Evolutionary conservation across 2,888 invertebrate species (phyloP).

Genomic region (Calameuta idolon): DNA sequence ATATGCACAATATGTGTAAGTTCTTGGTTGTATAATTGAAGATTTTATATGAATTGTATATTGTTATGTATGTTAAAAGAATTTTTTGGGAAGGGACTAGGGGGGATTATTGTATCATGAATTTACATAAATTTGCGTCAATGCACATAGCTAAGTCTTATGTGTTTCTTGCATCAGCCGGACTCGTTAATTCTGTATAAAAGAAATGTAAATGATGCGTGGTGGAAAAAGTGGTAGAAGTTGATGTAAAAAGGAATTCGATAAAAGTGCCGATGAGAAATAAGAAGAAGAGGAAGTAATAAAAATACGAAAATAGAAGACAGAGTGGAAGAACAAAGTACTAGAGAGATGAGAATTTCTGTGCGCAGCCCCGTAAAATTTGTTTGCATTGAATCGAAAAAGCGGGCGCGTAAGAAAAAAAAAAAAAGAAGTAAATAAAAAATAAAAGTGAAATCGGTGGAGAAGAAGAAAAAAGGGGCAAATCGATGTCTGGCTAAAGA

Average conservation of each 20-base stretch:
- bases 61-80: no score
- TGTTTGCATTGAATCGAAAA: slow-evolving; percentile 58
- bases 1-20: no score
- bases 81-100: no score
- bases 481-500: slow-evolving; percentile 32
- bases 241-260: slow-evolving; percentile 25
- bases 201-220: no score
- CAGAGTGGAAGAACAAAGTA: slow-evolving; percentile 12
- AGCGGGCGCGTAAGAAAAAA: slow-evolving; percentile 24
- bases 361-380: slow-evolving; percentile 56
- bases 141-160: no score
- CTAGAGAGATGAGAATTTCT: slow-evolving; percentile 32
- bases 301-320: slow-evolving; percentile 21
- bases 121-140: no score
- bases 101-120: no score
- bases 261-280: background rate
- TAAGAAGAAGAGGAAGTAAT: slow-evolving; percentile 12
- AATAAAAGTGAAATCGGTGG: slow-evolving; percentile 33
- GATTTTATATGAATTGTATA: no score
- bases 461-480: slow-evolving; percentile 32
- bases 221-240: slow-evolving; percentile 17
- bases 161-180: no score
- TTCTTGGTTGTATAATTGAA: no score
- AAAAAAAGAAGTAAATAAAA: slow-evolving; percentile 27
- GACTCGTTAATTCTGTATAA: no score